Conservation (phyloP, 2,113 vertebrate species). For the Pycnonotus jocosus region DNA sequence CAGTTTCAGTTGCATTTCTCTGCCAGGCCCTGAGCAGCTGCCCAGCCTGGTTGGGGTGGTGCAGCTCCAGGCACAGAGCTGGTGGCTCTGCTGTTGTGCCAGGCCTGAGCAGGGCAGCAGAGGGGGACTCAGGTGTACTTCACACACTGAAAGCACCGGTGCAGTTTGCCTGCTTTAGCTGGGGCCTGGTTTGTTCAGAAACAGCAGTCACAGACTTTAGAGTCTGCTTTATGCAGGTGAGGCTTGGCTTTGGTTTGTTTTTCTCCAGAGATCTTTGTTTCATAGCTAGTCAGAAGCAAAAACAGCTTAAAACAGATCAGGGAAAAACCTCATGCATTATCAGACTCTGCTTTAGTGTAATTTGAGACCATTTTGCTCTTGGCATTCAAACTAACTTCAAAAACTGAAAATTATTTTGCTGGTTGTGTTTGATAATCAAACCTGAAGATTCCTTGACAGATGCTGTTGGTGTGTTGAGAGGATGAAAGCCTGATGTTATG, state of each 20-base stretch:
- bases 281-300: neutral
- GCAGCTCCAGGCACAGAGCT: neutral
- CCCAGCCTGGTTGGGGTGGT: neutral
- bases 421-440: neutral
- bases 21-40: neutral
- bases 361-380: neutral
- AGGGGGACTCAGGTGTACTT: neutral
- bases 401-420: neutral
- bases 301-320: neutral
- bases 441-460: neutral
- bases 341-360: neutral
- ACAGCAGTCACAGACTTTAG: neutral
- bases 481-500: fast-evolving
- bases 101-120: neutral
- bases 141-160: neutral
- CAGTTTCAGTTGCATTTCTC: neutral
- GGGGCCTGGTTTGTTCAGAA: neutral
- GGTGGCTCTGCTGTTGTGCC: neutral
- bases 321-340: neutral
- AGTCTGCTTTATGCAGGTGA: neutral
- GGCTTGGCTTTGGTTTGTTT: neutral
- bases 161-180: neutral
- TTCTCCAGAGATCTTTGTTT: neutral
- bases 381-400: neutral
- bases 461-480: neutral